A percentile compares a stretch with the other conserved stretches of the same genome.
Evolutionary conservation across 2,888 invertebrate genomes (phyloP).

Genomic region (Osmoderma eremita): DNA sequence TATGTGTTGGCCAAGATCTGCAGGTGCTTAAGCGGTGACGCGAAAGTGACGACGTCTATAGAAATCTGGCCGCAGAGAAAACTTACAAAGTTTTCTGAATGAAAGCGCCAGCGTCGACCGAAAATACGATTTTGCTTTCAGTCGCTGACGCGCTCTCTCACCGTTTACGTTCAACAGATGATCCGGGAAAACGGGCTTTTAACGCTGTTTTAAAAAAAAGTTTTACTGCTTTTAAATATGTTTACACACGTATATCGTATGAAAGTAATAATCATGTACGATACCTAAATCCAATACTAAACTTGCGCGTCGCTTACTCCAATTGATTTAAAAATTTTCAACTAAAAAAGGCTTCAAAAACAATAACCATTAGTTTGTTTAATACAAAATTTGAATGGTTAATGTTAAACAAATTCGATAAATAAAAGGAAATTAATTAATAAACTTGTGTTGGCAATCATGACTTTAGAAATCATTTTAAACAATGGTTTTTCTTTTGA

Average conservation of each 20-base stretch:
- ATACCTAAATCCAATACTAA: background rate
- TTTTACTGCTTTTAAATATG: constrained; percentile 2
- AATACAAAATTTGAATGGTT: no score
- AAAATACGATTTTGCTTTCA: constrained; percentile 32
- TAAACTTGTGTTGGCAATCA: no score
- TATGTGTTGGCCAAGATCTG: background rate
- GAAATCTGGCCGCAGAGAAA: constrained; percentile 1
- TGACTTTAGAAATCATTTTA: no score
- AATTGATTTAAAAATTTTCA: background rate
- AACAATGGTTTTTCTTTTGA: no score
- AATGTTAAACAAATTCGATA: no score
- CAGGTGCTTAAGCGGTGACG: background rate
- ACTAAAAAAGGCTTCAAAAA: no score
- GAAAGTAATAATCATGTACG: background rate
- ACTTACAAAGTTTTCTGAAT: constrained; percentile 29
- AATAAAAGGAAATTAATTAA: no score
- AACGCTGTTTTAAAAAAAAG: background rate
- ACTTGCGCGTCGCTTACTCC: background rate
- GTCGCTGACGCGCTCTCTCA: constrained; percentile 19
- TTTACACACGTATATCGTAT: no score
- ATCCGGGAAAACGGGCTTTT: constrained; percentile 11
- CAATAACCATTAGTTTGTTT: no score
- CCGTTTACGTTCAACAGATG: constrained; percentile 32
- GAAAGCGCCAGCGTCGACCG: constrained; percentile 29
- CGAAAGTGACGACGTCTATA: constrained; percentile 3